phyloP scores from a whole-genome alignment of 1,140 invertebrate species.

The Macrobrachium nipponense region DNA sequence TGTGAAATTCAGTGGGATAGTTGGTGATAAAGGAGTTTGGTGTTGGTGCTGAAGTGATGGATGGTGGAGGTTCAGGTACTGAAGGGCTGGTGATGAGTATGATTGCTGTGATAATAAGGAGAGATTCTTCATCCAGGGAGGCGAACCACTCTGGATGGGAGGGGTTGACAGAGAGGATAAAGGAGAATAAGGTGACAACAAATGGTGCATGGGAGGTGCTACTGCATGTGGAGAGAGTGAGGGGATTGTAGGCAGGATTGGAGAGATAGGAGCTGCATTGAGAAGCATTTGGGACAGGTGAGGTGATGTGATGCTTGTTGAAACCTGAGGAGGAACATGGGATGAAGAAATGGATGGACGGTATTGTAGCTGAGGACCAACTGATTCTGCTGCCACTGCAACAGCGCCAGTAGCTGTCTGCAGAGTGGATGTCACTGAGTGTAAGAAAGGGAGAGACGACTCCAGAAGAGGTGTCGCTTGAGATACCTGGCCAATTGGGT shows the following conservation, averaged over 20 bases:
- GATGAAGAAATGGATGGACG: not conserved
- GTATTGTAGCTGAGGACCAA: not conserved
- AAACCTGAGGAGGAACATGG: not conserved
- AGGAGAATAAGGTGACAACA: conserved; percentile 4
- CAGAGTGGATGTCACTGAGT: not conserved
- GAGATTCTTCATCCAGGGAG: conserved; percentile 33
- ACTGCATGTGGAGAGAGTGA: conserved; percentile 16
- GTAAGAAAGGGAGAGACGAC: conserved; percentile 17
- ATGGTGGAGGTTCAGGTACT: conserved; percentile 56
- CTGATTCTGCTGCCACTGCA: not conserved
- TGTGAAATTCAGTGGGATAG: conserved; percentile 18
- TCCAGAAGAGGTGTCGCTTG: conserved; percentile 23
- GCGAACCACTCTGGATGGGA: conserved; percentile 7
- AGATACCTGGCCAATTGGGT: conserved; percentile 55
- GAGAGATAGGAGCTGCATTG: not conserved
- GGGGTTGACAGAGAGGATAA: conserved; percentile 21
- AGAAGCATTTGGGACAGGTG: not conserved
- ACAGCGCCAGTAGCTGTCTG: not conserved
- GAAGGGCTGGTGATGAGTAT: conserved; percentile 42
- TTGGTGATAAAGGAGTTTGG: not conserved
- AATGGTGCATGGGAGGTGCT: not conserved
- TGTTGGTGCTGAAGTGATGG: conserved; percentile 29
- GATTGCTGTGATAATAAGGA: conserved; percentile 15
- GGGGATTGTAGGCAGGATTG: not conserved
- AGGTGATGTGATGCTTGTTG: conserved; percentile 10